Percentiles rank a stretch among this genome's conserved stretches.
Conservation (phyloP, 2,797 vertebrate species). For the Sitta carolinensis region DNA sequence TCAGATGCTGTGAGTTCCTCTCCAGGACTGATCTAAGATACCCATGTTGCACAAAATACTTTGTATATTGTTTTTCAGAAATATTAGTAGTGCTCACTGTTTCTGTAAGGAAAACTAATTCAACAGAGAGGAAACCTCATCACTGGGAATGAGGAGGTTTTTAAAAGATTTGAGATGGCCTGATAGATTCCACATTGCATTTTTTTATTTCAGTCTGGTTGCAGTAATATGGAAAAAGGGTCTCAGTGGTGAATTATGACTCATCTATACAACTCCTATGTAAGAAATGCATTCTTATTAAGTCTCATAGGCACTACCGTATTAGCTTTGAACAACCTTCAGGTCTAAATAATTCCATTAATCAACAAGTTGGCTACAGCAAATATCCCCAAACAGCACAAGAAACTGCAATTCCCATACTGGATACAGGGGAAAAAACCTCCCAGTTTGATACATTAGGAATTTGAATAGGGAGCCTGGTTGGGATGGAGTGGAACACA, state of each 20-base stretch:
- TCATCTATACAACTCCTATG: neutral
- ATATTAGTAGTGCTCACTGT: neutral
- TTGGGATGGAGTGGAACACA: accelerated
- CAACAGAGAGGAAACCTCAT: neutral
- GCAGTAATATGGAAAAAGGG: neutral
- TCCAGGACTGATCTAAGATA: neutral
- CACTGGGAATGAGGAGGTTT: neutral
- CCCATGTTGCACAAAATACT: neutral
- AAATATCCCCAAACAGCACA: neutral
- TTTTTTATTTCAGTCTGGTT: neutral
- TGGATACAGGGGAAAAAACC: neutral
- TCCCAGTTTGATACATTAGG: neutral
- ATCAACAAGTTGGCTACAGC: neutral
- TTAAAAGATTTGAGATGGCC: neutral
- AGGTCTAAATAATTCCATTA: neutral
- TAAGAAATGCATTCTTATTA: neutral
- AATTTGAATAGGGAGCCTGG: neutral
- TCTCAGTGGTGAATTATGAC: neutral
- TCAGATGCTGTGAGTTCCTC: neutral
- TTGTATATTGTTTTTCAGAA: neutral
- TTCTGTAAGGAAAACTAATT: neutral
- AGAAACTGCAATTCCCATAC: neutral
- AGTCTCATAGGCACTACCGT: neutral
- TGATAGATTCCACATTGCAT: neutral
- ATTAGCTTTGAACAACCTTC: neutral